Evolutionary conservation across 2,797 vertebrate genomes (phyloP).

Genomic region (Pangasius macronema): DNA sequence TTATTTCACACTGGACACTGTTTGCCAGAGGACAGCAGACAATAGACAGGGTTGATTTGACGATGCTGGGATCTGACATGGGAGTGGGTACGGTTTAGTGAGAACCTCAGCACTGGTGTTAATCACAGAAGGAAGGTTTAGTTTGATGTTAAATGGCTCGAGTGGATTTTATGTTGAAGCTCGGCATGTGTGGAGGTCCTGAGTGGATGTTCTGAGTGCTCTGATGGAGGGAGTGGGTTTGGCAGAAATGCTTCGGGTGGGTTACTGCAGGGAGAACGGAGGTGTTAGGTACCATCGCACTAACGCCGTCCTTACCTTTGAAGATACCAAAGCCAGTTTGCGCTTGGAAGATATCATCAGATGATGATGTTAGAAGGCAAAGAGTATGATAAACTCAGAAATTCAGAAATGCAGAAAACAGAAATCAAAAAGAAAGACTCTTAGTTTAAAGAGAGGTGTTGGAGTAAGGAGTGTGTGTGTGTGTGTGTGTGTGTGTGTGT

Average conservation of each 20-base stretch:
- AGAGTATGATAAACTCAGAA: neutral
- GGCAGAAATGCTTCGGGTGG: constrained; percentile 8
- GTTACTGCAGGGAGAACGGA: constrained; percentile 6
- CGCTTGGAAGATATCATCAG: constrained; percentile 30
- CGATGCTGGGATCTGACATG: constrained; percentile 5
- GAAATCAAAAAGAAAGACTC: neutral
- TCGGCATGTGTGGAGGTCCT: constrained; percentile 15
- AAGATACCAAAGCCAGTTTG: constrained; percentile 37
- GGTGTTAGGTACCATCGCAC: neutral
- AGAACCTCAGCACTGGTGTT: constrained; percentile 6
- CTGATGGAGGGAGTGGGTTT: constrained; percentile 18
- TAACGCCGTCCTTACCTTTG: constrained; percentile 43
- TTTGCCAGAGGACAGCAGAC: neutral
- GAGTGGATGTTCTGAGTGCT: constrained; percentile 9
- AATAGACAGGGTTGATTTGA: constrained; percentile 7
- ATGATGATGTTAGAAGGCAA: constrained; percentile 29
- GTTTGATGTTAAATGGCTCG: constrained; percentile 16
- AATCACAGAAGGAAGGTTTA: constrained; percentile 10
- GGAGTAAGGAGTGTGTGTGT: neutral
- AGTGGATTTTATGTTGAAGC: constrained; percentile 13
- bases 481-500: neutral
- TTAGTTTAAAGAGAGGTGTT: neutral
- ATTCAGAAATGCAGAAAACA: neutral
- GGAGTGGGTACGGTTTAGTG: neutral
- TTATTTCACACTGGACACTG: constrained; percentile 11